Evolutionary conservation across 2,113 vertebrate species (phyloP).

Genomic region (Rhineura floridana): DNA sequence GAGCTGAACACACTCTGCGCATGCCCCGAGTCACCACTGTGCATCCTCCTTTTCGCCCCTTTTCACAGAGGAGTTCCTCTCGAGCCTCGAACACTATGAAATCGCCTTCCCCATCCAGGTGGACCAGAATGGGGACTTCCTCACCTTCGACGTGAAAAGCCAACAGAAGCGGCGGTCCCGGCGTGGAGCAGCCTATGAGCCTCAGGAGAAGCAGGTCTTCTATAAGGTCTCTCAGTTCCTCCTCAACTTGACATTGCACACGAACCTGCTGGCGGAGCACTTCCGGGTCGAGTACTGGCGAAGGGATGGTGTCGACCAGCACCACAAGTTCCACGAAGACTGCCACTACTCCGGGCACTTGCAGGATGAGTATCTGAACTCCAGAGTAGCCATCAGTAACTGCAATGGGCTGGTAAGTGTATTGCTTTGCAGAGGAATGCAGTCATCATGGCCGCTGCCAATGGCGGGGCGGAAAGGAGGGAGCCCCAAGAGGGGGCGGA

Average conservation of each 20-base stretch:
- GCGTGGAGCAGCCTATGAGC: conserved; percentile 72
- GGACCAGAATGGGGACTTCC: conserved; percentile 85
- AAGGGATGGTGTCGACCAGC: conserved; percentile 89
- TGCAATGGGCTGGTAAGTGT: conserved; percentile 96
- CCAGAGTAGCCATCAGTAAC: conserved; percentile 96
- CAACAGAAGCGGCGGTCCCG: conserved; percentile 69
- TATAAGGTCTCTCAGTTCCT: conserved; percentile 95
- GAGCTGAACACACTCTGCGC: background rate
- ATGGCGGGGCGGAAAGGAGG: too few species aligned
- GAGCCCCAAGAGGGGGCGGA: too few species aligned
- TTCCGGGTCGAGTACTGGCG: conserved; percentile 98
- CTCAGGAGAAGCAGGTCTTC: conserved; percentile 82
- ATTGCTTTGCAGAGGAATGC: too few species aligned
- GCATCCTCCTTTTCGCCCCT: background rate
- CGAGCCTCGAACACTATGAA: conserved; percentile 93
- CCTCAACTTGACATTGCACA: conserved; percentile 92
- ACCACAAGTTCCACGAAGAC: conserved; percentile 86
- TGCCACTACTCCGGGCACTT: conserved; percentile 95
- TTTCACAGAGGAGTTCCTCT: conserved; percentile 89
- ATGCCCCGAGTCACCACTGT: background rate
- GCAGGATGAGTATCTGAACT: conserved; percentile 86
- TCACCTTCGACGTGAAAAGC: conserved; percentile 75
- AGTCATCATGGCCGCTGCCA: too few species aligned
- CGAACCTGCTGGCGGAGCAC: conserved; percentile 87
- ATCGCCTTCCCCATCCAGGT: conserved; percentile 92